Conservation (phyloP, 2,888 invertebrate species). For the Napeogenes sylphis region DNA sequence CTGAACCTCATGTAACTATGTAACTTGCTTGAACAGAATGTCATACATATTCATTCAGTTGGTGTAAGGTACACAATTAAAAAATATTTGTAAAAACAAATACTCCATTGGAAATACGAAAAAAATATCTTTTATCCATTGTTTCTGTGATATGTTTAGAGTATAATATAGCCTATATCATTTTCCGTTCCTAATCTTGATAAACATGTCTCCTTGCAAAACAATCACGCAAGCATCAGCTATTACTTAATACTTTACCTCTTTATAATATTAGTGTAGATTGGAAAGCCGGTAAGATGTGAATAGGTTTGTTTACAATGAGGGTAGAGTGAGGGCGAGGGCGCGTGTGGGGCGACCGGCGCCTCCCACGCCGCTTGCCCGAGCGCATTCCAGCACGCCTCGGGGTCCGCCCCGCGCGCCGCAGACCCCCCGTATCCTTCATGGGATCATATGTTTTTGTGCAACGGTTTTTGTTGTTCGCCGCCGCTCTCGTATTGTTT, state of each 20-base stretch:
- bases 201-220: too few species aligned
- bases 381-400: conserved; percentile 78
- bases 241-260: too few species aligned
- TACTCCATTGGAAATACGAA: too few species aligned
- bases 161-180: too few species aligned
- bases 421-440: conserved; percentile 61
- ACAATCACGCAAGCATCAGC: too few species aligned
- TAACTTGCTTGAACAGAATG: not conserved
- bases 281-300: conserved; percentile 46
- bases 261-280: conserved; percentile 22
- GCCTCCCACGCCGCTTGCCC: conserved; percentile 75
- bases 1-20: conserved; percentile 44
- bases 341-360: conserved; percentile 57
- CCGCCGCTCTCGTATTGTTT: conserved; percentile 70
- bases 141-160: too few species aligned
- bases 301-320: conserved; percentile 70
- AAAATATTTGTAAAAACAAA: not conserved
- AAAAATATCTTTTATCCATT: too few species aligned
- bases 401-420: conserved; percentile 54
- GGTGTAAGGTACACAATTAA: too few species aligned
- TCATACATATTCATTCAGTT: not conserved
- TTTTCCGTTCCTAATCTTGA: too few species aligned
- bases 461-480: conserved; percentile 78
- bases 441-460: conserved; percentile 78
- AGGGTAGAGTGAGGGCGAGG: conserved; percentile 53